Evolutionary conservation across 2,797 vertebrate genomes (phyloP), one percentile per base, ranked within the genome.

Genomic region (Myripristis jacobus): DNA sequence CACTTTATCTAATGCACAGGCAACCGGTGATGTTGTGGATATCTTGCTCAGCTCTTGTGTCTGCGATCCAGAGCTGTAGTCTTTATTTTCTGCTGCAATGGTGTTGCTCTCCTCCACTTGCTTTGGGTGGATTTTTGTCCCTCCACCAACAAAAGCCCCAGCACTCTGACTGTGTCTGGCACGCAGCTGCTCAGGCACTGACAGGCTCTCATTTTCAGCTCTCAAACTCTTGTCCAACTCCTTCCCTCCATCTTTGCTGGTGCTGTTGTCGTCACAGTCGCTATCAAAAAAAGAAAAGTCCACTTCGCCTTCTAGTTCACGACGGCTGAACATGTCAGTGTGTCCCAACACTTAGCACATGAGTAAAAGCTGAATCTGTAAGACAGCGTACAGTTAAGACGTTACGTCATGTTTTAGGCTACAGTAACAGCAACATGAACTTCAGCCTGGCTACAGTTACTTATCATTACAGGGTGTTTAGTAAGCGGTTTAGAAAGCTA

Each of bases 281-380:
- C 97, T 98, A 83, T 99, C 97, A 68, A 98, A 99, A 89, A 99
- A 99, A 3, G 97, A 94, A 80, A 98, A 96, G 87, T 99, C 97
- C 61, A 98, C 97, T 88, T 97, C 97, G 52, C 91, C 95, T 41
- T 97, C 95, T 16, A 95, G 63, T 66, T 97, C 96, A 84, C 92
- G 93, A 31, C 94, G 95, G 12, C 1, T 93, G 77, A 95, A 93
- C 97, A 98, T 98, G 81, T 73, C 66, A 31, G 73, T 21, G 38
- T 48, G 24, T 59, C 5, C 8, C 13, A 16, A 21, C 22, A 25
- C 2, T 13, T 31, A 61, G 54, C n/a, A 31, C 55, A 22, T 19
- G 53, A 57, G 50, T 27, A 50, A n/a, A 71, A 22, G 70, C 3
- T 44, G 41, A 43, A 64, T 50, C 77, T 87, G 75, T 16, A 27